Conservation (phyloP, 2,888 invertebrate species). For the Phyllotreta striolata region DNA sequence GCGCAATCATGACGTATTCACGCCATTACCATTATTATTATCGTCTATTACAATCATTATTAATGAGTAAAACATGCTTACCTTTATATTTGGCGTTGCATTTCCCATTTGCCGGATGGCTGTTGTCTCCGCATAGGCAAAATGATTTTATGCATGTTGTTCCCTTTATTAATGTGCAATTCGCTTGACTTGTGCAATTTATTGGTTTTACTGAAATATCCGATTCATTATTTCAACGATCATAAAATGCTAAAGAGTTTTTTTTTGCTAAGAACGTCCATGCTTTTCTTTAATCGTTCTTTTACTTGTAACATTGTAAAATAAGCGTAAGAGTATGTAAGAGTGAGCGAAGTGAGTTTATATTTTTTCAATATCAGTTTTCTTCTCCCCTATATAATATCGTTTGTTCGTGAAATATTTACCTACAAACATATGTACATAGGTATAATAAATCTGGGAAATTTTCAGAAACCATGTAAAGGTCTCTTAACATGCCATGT, state of each 20-base stretch:
- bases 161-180: slow-evolving; percentile 55
- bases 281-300: neutral
- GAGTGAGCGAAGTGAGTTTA: no score
- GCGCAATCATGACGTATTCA: neutral
- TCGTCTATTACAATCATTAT: no score
- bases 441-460: no score
- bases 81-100: slow-evolving; percentile 54
- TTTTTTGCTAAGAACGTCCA: slow-evolving; percentile 13
- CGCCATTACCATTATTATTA: no score
- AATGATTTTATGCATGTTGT: slow-evolving; percentile 56
- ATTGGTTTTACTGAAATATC: slow-evolving; percentile 46
- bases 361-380: no score
- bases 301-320: no score
- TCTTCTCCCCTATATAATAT: no score
- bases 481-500: no score
- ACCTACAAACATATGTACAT: no score
- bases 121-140: slow-evolving; percentile 59
- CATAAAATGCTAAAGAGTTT: slow-evolving; percentile 45
- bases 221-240: neutral
- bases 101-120: slow-evolving; percentile 55
- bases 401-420: no score
- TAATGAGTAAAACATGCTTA: slow-evolving; percentile 35
- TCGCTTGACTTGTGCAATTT: slow-evolving; percentile 53
- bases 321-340: no score
- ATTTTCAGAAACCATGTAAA: no score